Evolutionary conservation across 1,140 invertebrate genomes (phyloP), one percentile per base, ranked within the genome.

Genomic region (Onthophagus taurus): DNA sequence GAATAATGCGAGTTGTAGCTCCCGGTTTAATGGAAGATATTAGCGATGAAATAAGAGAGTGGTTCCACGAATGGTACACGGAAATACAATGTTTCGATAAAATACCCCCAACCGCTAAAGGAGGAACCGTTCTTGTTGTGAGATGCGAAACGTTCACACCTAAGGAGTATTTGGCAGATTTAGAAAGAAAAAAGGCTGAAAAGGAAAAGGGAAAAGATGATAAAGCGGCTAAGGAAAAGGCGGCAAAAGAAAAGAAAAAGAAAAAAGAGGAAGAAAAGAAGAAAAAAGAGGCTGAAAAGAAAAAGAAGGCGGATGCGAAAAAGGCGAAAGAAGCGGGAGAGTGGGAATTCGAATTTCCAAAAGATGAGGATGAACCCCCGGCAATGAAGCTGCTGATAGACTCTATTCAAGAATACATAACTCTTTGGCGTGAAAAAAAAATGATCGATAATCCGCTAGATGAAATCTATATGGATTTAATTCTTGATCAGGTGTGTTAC

Each of bases 21-120:
- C 73, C 74, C 1, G 68, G 71, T 42, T 60, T 82, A 29, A 72
- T 79, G 64, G 80, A 83, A 52, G 80, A 83, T 53, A 80, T 82
- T 45, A 71, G 72, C 2, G 74, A 75, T 41, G 78, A 83, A 61
- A 76, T 83, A 47, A 72, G 76, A 36, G 70, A 71, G 35, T 83
- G 80, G 80, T 76, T 81, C 49, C 45, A 59, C 6, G 53, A 73
- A 42, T 83, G 79, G 50, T 78, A 75, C 56, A 45, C 64, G 1
- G 58, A 63, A 34, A 48, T 67, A 0, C 65, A 63, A 21, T 63
- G 66, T 29, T 77, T 77, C 39, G 70, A 75, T 44, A 60, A 61
- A 4, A 73, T 68, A 52, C 76, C 77, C 21, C 51, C 66, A 17
- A 67, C 62, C 11, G 49, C 68, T 3, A 60, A 66, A 42, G 72